Percentiles rank a stretch among this genome's conserved stretches.
Evolutionary conservation across 2,113 vertebrate genomes (phyloP).

Genomic region (Colinus virginianus): DNA sequence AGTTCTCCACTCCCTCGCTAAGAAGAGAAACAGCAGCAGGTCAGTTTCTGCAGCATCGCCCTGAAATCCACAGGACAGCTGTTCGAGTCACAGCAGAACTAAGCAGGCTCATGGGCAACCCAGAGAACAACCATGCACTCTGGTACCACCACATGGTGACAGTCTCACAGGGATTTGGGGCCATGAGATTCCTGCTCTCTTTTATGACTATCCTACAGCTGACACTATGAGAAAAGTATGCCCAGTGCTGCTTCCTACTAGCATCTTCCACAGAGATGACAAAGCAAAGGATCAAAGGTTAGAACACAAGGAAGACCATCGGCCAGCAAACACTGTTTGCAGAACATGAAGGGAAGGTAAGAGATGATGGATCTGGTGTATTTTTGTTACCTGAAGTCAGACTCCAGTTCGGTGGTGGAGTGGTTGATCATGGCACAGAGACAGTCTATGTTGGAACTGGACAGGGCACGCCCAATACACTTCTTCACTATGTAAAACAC

Average conservation of each 20-base stretch:
- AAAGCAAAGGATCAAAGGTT: not conserved
- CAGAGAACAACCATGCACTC: not conserved
- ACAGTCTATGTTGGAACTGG: constrained; percentile 96
- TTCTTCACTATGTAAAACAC: constrained; percentile 99
- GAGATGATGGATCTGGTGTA: not conserved
- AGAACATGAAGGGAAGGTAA: rapidly evolving
- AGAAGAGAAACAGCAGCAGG: not conserved
- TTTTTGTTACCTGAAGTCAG: constrained; percentile 90
- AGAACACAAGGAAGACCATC: not conserved
- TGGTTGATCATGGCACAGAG: constrained; percentile 99
- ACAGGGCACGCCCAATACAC: constrained; percentile 94
- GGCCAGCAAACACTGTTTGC: not conserved
- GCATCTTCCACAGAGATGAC: not conserved
- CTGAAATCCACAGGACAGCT: not conserved
- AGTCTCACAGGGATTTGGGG: not conserved
- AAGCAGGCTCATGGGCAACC: not conserved
- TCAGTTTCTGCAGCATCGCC: not conserved
- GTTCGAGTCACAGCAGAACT: not conserved
- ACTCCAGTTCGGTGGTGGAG: constrained; percentile 91
- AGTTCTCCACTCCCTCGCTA: rapidly evolving
- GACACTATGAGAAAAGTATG: not conserved
- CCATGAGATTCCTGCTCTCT: not conserved
- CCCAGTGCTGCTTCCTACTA: rapidly evolving
- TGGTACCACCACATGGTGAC: not conserved
- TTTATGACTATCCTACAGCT: not conserved